phyloP scores from a whole-genome alignment of 2,113 vertebrate genomes.

The Gopherus flavomarginatus region DNA sequence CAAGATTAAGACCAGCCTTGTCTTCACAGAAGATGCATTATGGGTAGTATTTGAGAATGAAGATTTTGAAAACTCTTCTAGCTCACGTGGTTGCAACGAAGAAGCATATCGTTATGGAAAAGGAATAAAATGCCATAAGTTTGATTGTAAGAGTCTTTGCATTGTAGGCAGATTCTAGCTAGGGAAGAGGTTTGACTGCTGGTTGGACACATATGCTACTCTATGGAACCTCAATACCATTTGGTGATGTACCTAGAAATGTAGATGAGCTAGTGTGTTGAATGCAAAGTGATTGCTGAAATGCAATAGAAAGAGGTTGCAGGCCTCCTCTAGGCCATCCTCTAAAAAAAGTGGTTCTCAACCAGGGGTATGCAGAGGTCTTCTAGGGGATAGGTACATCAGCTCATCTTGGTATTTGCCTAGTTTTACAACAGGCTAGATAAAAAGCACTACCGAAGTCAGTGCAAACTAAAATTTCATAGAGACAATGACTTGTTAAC shows the following conservation, averaged over 20 bases:
- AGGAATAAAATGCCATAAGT: background rate
- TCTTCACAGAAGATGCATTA: background rate
- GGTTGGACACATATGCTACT: background rate
- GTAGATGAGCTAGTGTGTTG: background rate
- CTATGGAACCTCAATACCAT: background rate
- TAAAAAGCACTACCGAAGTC: no score
- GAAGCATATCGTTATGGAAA: background rate
- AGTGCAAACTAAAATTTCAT: no score
- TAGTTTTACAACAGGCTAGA: no score
- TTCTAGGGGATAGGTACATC: no score
- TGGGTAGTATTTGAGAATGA: background rate
- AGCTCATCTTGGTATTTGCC: no score
- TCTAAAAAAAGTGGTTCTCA: no score
- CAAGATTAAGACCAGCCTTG: background rate
- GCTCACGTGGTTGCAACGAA: background rate
- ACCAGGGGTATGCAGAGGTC: no score
- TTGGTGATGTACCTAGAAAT: background rate
- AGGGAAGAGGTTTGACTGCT: background rate
- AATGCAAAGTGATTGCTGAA: no score
- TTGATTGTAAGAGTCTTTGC: background rate
- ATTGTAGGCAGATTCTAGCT: background rate
- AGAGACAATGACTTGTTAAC: no score
- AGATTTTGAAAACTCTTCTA: background rate
- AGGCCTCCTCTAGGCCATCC: background rate
- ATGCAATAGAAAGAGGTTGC: background rate